Conservation (phyloP, 2,888 invertebrate genomes). For the Mythimna albipuncta region DNA sequence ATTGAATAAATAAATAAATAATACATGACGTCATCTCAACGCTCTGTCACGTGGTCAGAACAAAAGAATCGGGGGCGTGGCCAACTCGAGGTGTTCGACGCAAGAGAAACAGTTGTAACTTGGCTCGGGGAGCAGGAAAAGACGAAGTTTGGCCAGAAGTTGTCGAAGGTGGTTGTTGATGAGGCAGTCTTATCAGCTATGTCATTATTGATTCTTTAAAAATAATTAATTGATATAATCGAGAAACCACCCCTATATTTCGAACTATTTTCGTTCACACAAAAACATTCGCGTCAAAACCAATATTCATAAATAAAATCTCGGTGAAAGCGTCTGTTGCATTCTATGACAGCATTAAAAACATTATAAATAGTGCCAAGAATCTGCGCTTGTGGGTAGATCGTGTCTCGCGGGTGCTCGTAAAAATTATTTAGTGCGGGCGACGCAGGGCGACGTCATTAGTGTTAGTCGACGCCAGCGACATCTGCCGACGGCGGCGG, state of each 20-base stretch:
- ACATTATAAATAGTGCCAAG: slow-evolving; percentile 59
- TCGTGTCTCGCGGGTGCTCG: slow-evolving; percentile 79
- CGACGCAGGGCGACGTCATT: slow-evolving; percentile 83
- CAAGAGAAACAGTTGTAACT: too few relatives aligned
- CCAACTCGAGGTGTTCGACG: too few relatives aligned
- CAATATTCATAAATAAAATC: slow-evolving; percentile 48
- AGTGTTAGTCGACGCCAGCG: slow-evolving; percentile 73
- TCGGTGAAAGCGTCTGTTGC: slow-evolving; percentile 51
- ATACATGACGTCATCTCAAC: too few relatives aligned
- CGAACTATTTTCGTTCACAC: slow-evolving; percentile 22
- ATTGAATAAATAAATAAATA: too few relatives aligned
- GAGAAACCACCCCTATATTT: not conserved
- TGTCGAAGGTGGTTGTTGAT: too few relatives aligned
- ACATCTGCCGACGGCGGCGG: slow-evolving; percentile 78
- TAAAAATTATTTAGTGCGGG: slow-evolving; percentile 88
- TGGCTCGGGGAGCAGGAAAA: too few relatives aligned
- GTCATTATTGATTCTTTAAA: too few relatives aligned
- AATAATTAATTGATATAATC: not conserved
- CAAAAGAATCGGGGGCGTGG: too few relatives aligned
- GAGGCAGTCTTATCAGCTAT: too few relatives aligned
- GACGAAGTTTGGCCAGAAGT: too few relatives aligned
- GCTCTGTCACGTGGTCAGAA: too few relatives aligned
- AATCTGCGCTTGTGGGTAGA: slow-evolving; percentile 60
- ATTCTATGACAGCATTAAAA: slow-evolving; percentile 53
- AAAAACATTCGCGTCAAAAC: not conserved